These are phyloP conservation scores for Caenorhabditis zanzibari DNA, from an alignment of 2,888 invertebrate species.

Conservation along the genomic window DNA sequence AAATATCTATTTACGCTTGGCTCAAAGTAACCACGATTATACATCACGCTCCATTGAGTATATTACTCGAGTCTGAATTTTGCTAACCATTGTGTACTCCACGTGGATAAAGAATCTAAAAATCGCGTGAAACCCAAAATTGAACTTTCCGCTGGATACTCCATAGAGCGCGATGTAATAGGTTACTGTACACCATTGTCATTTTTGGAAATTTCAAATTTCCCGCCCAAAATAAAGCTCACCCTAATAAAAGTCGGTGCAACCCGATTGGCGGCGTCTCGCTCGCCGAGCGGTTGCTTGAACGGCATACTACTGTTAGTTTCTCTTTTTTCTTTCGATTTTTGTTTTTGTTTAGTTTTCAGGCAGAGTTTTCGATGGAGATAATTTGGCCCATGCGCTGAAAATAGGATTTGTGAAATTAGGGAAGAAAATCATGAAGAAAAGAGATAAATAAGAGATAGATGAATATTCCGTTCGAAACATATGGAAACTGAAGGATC, in stretches of 20 bases:
- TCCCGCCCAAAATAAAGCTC: neutral
- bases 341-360: neutral
- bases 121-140: no score
- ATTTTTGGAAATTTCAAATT: no score
- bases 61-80: no score
- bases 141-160: no score
- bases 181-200: no score
- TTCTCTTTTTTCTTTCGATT: conserved; percentile 10
- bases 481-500: conserved; percentile 30
- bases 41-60: no score
- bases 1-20: no score
- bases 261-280: conserved; percentile 78
- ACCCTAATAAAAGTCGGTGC: conserved; percentile 82
- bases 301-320: conserved; percentile 77
- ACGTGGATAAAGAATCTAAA: no score
- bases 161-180: no score
- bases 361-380: conserved; percentile 32
- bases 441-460: conserved; percentile 17
- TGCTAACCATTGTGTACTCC: no score
- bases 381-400: conserved; percentile 41
- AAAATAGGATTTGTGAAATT: conserved; percentile 17
- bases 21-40: no score
- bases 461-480: conserved; percentile 44
- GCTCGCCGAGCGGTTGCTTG: conserved; percentile 81
- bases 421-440: neutral